Evolutionary conservation across 2,888 invertebrate genomes (phyloP).

Genomic region (Limulus polyphemus): DNA sequence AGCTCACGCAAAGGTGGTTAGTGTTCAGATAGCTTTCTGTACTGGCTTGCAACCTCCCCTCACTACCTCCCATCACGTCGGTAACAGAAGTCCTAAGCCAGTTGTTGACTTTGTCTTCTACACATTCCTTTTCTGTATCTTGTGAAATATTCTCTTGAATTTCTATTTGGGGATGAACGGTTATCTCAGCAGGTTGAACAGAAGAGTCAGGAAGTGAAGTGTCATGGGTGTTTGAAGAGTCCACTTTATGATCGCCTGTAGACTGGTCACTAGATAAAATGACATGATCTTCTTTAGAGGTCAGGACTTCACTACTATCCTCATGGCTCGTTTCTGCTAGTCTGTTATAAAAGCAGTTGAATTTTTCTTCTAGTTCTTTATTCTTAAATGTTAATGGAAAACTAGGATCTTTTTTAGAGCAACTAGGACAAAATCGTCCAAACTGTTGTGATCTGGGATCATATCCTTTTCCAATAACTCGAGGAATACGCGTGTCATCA

Average conservation of each 20-base stretch:
- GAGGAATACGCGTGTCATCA: slow-evolving; percentile 41
- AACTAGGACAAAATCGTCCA: slow-evolving; percentile 20
- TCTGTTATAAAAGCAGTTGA: slow-evolving; percentile 23
- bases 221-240: neutral
- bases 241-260: slow-evolving; percentile 1
- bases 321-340: slow-evolving; percentile 23
- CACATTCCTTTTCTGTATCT: slow-evolving; percentile 5
- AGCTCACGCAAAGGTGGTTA: slow-evolving; percentile 1
- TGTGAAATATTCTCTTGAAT: slow-evolving; percentile 7
- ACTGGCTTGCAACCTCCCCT: neutral
- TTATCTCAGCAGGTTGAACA: slow-evolving; percentile 1
- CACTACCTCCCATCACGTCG: too few species aligned
- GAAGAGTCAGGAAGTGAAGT: neutral
- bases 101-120: neutral
- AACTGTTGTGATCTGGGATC: slow-evolving; percentile 11
- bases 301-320: slow-evolving; percentile 20
- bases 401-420: slow-evolving; percentile 17
- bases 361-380: slow-evolving; percentile 22
- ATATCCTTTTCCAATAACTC: slow-evolving; percentile 9
- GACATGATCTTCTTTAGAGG: slow-evolving; percentile 23
- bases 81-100: neutral
- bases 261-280: slow-evolving; percentile 18
- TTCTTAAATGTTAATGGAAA: slow-evolving; percentile 7
- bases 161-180: slow-evolving; percentile 11
- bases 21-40: neutral